These are phyloP conservation scores for Caenorhabditis sulstoni DNA, from an alignment of 2,888 invertebrate genomes.

Conservation along the genomic window DNA sequence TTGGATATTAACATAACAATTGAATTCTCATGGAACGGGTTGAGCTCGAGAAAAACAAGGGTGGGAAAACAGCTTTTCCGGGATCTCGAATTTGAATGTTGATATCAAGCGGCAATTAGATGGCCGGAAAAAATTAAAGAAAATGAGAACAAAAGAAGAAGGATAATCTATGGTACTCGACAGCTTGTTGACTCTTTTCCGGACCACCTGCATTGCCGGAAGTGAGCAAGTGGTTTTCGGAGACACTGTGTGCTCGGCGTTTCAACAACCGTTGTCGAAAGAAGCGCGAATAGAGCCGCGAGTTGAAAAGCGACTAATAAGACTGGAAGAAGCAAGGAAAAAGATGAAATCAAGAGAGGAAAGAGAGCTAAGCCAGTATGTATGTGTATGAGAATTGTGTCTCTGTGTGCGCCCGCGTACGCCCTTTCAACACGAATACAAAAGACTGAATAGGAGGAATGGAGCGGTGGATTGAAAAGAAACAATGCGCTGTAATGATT, in stretches of 20 bases:
- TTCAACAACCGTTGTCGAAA: slow-evolving; percentile 2
- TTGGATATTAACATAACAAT: slow-evolving; percentile 22
- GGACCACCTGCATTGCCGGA: slow-evolving; percentile 52
- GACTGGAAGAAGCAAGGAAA: slow-evolving; percentile 16
- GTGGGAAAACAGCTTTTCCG: neutral
- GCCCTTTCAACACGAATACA: slow-evolving; percentile 72
- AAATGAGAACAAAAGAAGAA: slow-evolving; percentile 27
- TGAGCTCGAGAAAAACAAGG: neutral
- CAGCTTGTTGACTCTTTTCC: slow-evolving; percentile 41
- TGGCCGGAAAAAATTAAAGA: slow-evolving; percentile 3
- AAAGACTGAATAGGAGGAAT: slow-evolving; percentile 73
- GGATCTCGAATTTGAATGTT: neutral
- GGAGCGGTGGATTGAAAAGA: slow-evolving; percentile 76
- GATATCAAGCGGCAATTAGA: slow-evolving; percentile 3
- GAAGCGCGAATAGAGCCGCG: slow-evolving; percentile 4
- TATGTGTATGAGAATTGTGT: slow-evolving; percentile 55
- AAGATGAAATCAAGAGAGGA: slow-evolving; percentile 56
- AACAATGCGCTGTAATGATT: slow-evolving; percentile 76
- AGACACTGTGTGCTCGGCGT: neutral
- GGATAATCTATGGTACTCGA: slow-evolving; percentile 21
- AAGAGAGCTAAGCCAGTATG: slow-evolving; percentile 57
- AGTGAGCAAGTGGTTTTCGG: slow-evolving; percentile 1
- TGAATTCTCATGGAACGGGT: neutral
- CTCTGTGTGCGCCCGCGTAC: slow-evolving; percentile 60
- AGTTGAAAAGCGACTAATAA: slow-evolving; percentile 40